Evolutionary conservation across 2,797 vertebrate genomes (phyloP).

Genomic region (Acanthis flammea): DNA sequence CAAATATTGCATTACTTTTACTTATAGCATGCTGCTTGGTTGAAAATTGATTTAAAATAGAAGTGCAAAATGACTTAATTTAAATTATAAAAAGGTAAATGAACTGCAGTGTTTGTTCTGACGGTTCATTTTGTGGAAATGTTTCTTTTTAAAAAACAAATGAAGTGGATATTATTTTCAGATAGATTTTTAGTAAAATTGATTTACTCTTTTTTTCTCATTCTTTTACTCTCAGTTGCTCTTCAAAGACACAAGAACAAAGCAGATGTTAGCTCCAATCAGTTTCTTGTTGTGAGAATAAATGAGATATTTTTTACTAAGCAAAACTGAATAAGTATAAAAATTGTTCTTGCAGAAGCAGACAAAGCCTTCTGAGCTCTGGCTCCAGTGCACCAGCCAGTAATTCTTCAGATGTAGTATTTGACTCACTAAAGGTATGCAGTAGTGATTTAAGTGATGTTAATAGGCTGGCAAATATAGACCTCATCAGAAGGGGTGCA

Average conservation of each 20-base stretch:
- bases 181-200: background rate
- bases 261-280: background rate
- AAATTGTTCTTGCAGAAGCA: background rate
- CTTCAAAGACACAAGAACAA: background rate
- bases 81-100: background rate
- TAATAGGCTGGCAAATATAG: background rate
- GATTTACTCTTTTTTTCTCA: background rate
- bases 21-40: background rate
- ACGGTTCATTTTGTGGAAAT: background rate
- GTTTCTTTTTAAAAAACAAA: background rate
- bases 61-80: background rate
- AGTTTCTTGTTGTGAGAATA: background rate
- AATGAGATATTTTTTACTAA: background rate
- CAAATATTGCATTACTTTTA: background rate
- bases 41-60: background rate
- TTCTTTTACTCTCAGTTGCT: background rate
- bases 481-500: background rate
- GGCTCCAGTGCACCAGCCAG: background rate
- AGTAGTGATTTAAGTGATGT: background rate
- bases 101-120: background rate
- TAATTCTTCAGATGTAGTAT: background rate
- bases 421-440: background rate
- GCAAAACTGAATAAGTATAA: background rate
- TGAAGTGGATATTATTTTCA: background rate
- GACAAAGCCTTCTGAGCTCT: background rate